A percentile compares a stretch with the other conserved stretches of the same genome.
phyloP scores from a whole-genome alignment of 2,888 invertebrate species.

The Cremastobaeus sp. region DNA sequence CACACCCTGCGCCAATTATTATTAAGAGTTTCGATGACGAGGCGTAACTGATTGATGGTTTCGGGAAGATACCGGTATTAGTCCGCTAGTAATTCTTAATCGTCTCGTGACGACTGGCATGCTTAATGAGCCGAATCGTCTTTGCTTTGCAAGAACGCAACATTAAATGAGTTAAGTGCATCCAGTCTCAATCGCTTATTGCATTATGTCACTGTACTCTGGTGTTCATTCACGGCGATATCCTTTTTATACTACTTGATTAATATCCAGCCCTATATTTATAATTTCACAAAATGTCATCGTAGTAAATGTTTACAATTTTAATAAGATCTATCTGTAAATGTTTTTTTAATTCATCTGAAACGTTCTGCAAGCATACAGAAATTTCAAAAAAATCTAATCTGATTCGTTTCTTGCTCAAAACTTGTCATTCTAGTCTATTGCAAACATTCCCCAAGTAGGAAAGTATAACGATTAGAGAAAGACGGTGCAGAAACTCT shows the following conservation, averaged over 20 bases:
- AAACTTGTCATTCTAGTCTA: no score
- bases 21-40: constrained; percentile 69
- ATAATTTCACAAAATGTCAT: no score
- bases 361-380: no score
- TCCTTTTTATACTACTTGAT: constrained; percentile 2
- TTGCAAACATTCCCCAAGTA: no score
- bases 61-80: constrained; percentile 57
- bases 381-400: no score
- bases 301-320: no score
- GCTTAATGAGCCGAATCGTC: constrained; percentile 56
- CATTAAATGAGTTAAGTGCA: constrained; percentile 53
- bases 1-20: constrained; percentile 66
- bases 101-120: constrained; percentile 41
- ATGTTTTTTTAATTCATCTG: no score
- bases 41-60: constrained; percentile 73
- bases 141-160: constrained; percentile 36
- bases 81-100: constrained; percentile 38
- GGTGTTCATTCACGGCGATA: constrained; percentile 20
- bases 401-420: no score
- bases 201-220: constrained; percentile 29
- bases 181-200: constrained; percentile 11
- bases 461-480: no score
- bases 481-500: no score
- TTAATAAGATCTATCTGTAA: no score
- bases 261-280: no score